Conservation (phyloP, 2,888 invertebrate genomes). For the Dryomyza anilis region DNA sequence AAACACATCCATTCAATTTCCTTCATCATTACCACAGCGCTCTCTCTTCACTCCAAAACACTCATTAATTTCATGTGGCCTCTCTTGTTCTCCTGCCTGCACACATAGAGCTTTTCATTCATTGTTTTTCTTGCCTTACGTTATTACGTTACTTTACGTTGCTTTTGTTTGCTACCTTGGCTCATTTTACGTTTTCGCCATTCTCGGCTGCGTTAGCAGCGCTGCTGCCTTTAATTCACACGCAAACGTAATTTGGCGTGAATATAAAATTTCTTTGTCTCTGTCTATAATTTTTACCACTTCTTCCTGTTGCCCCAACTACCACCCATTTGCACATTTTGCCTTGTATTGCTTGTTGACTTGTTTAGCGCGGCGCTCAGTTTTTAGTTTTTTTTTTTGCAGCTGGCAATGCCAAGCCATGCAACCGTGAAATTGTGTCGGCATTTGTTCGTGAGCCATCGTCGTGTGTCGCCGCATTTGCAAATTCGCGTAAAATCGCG, state of each 20-base stretch:
- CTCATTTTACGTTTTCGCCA: too few species aligned
- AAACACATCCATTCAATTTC: too few species aligned
- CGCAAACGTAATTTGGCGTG: constrained; percentile 8
- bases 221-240: background rate
- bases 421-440: background rate
- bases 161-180: too few species aligned
- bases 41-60: background rate
- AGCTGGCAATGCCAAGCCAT: background rate
- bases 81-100: background rate
- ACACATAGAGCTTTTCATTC: constrained; percentile 17
- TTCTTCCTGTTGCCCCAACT: background rate
- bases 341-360: background rate
- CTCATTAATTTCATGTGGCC: background rate
- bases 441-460: constrained; percentile 19
- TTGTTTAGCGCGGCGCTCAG: background rate
- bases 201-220: background rate
- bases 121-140: background rate
- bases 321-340: background rate
- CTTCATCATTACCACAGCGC: too few species aligned
- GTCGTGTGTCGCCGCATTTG: background rate
- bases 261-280: background rate
- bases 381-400: background rate
- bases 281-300: background rate
- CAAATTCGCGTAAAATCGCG: background rate
- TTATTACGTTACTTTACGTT: background rate